Evolutionary conservation across 2,113 vertebrate genomes (phyloP).

Genomic region (Amblyopsis rosae): DNA sequence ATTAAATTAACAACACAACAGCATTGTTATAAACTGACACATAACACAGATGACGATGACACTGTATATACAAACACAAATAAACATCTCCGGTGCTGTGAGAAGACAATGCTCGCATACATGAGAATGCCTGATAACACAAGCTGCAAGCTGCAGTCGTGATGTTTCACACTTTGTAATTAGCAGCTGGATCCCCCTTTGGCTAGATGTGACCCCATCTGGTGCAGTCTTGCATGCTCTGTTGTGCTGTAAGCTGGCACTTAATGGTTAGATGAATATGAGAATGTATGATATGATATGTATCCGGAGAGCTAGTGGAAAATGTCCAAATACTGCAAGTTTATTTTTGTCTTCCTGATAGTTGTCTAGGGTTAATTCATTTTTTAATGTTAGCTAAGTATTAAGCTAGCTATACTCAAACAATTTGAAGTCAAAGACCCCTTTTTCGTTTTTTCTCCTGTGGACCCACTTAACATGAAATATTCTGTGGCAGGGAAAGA

Average conservation of each 20-base stretch:
- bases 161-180: not conserved
- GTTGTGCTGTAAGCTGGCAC: not conserved
- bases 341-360: too few species aligned
- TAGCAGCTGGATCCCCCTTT: not conserved
- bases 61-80: not conserved
- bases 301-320: not conserved
- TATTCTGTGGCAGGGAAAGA: too few species aligned
- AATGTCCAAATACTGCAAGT: not conserved
- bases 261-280: not conserved
- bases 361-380: not conserved
- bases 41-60: not conserved
- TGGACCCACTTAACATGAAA: too few species aligned
- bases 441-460: too few species aligned
- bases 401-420: too few species aligned
- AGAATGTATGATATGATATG: not conserved
- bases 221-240: not conserved
- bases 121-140: not conserved
- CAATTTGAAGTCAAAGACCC: too few species aligned
- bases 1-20: too few species aligned
- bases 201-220: not conserved
- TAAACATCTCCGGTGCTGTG: not conserved
- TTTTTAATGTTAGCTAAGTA: too few species aligned
- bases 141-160: not conserved
- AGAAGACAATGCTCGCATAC: not conserved
- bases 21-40: too few species aligned